A percentile compares a stretch with the other conserved stretches of the same genome.
These are phyloP conservation scores for Gadus chalcogrammus DNA, from an alignment of 2,113 vertebrate genomes.

Conservation along the genomic window DNA sequence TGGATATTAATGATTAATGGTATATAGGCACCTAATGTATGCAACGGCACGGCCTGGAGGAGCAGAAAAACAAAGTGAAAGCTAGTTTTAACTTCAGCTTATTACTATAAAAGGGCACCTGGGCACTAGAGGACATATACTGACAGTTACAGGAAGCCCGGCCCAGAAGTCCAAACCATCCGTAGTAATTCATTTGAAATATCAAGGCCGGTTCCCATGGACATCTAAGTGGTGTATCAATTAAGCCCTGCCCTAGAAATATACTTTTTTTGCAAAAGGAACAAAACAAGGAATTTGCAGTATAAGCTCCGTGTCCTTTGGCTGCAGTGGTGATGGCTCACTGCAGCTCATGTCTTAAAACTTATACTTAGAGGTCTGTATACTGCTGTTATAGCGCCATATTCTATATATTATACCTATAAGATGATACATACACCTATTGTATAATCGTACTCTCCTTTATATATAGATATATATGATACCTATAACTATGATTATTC, in stretches of 20 bases:
- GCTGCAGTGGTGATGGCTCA: too few relatives aligned
- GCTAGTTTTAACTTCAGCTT: conserved; percentile 2
- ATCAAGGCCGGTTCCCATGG: too few relatives aligned
- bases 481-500: conserved; percentile 67
- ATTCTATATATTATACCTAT: conserved; percentile 72
- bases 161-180: too few relatives aligned
- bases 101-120: too few relatives aligned
- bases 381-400: conserved; percentile 73
- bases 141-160: too few relatives aligned
- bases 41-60: conserved; percentile 41
- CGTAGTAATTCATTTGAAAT: too few relatives aligned
- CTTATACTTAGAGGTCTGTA: conserved; percentile 68
- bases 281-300: too few relatives aligned
- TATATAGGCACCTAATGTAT: conserved; percentile 70
- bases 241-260: too few relatives aligned
- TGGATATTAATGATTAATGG: conserved; percentile 72
- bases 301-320: too few relatives aligned
- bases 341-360: conserved; percentile 1
- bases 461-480: conserved; percentile 33
- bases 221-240: too few relatives aligned
- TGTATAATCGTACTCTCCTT: conserved; percentile 74
- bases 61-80: not conserved
- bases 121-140: too few relatives aligned
- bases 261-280: too few relatives aligned
- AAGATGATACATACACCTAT: conserved; percentile 73